Percentiles rank a stretch among this genome's conserved stretches.
These are phyloP conservation scores for Chromoteleia sp. DNA, from an alignment of 2,888 invertebrate genomes.

Conservation along the genomic window DNA sequence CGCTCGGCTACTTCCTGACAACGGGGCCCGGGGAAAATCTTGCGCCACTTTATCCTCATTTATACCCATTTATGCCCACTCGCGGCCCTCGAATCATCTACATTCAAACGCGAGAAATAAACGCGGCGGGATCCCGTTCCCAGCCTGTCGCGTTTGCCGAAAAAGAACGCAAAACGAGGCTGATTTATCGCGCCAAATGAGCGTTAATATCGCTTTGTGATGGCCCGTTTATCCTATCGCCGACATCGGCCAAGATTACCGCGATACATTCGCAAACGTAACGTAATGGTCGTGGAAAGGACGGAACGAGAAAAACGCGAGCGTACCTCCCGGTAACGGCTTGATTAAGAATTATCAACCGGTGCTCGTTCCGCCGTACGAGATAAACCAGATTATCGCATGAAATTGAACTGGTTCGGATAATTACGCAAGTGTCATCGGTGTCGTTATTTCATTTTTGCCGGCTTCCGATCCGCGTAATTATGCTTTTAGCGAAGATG, in stretches of 20 bases:
- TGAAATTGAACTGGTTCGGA: slow-evolving; percentile 50
- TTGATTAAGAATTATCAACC: slow-evolving; percentile 48
- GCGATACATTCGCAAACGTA: slow-evolving; percentile 51
- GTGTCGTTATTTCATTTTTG: slow-evolving; percentile 33
- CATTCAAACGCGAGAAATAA: slow-evolving; percentile 80
- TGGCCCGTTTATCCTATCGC: slow-evolving; percentile 59
- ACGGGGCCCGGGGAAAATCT: slow-evolving; percentile 69
- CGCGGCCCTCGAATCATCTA: slow-evolving; percentile 72
- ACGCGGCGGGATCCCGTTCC: slow-evolving; percentile 73
- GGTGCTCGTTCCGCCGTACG: slow-evolving; percentile 14
- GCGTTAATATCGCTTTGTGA: slow-evolving; percentile 61
- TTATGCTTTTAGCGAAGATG: slow-evolving; percentile 9
- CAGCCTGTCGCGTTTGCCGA: slow-evolving; percentile 72
- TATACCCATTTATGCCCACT: slow-evolving; percentile 68
- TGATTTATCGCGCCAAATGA: slow-evolving; percentile 76
- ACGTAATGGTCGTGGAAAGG: slow-evolving; percentile 34
- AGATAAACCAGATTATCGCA: slow-evolving; percentile 62
- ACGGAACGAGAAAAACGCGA: slow-evolving; percentile 22
- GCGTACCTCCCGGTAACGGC: slow-evolving; percentile 22
- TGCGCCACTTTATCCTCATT: slow-evolving; percentile 69
- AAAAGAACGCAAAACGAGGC: slow-evolving; percentile 73
- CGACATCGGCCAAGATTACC: slow-evolving; percentile 54
- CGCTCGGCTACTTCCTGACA: slow-evolving; percentile 75
- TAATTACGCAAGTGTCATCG: slow-evolving; percentile 59
- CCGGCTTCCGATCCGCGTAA: slow-evolving; percentile 5